Evolutionary conservation across 2,113 vertebrate genomes (phyloP).

Genomic region (Pterocles gutturalis): DNA sequence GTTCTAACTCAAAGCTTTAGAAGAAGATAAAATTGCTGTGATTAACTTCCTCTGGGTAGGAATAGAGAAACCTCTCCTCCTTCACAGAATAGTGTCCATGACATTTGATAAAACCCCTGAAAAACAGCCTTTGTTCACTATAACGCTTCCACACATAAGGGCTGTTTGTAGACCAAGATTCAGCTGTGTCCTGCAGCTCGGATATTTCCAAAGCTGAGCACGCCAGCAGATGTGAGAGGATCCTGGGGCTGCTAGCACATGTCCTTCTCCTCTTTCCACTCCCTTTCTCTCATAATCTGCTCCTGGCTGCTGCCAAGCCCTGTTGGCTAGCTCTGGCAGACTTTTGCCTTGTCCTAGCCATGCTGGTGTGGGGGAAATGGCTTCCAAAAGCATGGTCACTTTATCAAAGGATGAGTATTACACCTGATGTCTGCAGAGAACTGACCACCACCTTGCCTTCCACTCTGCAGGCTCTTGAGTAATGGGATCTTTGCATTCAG

Average conservation of each 20-base stretch:
- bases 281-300: neutral
- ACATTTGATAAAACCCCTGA: neutral
- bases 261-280: neutral
- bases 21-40: neutral
- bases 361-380: neutral
- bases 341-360: neutral
- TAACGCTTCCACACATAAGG: neutral
- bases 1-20: neutral
- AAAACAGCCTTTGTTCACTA: neutral
- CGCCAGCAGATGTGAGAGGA: neutral
- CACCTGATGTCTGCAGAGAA: neutral
- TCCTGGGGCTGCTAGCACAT: neutral
- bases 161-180: neutral
- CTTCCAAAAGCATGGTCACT: rapidly evolving
- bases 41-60: neutral
- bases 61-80: neutral
- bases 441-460: neutral
- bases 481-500: neutral
- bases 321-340: neutral
- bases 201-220: neutral
- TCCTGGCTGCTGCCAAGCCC: neutral
- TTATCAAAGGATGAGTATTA: neutral
- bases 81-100: neutral
- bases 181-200: neutral
- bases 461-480: neutral